A percentile compares a stretch with the other conserved stretches of the same genome.
Evolutionary conservation across 2,797 vertebrate species (phyloP).

Genomic region (Percopsis omiscomaycus): DNA sequence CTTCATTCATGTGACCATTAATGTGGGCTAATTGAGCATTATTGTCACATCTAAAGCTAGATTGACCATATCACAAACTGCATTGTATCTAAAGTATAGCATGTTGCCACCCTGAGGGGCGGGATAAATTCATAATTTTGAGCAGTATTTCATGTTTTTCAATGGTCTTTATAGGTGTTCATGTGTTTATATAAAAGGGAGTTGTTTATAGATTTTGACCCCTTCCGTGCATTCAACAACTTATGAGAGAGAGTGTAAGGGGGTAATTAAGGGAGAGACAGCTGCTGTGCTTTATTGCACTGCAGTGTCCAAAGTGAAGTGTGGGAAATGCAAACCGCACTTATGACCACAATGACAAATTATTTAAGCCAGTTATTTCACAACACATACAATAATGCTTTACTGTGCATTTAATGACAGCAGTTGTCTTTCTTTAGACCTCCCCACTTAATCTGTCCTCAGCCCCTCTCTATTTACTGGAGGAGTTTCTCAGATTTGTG

Average conservation of each 20-base stretch:
- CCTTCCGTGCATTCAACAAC: too few relatives aligned
- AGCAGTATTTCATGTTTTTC: too few relatives aligned
- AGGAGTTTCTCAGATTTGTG: slow-evolving; percentile 35
- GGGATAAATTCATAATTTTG: too few relatives aligned
- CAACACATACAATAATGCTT: not conserved
- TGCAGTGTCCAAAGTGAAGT: too few relatives aligned
- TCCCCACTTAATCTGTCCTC: not conserved
- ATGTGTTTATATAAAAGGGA: too few relatives aligned
- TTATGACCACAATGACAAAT: not conserved
- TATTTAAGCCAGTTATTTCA: slow-evolving; percentile 6
- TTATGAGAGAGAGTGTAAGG: too few relatives aligned
- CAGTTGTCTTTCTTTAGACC: slow-evolving; percentile 6
- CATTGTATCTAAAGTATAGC: slow-evolving; percentile 45
- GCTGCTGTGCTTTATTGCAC: too few relatives aligned
- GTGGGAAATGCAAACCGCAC: too few relatives aligned
- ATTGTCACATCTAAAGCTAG: slow-evolving; percentile 19
- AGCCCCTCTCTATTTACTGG: slow-evolving; percentile 15
- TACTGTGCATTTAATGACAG: slow-evolving; percentile 12
- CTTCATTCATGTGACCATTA: slow-evolving; percentile 61
- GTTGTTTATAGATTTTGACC: too few relatives aligned
- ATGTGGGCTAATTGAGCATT: slow-evolving; percentile 57
- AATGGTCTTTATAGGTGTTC: too few relatives aligned
- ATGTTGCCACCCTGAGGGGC: too few relatives aligned
- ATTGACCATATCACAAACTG: slow-evolving; percentile 2
- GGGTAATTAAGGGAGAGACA: too few relatives aligned